Base-by-base conservation (phyloP, 2,888 invertebrate species). In the Lottia gigantea region DNA sequence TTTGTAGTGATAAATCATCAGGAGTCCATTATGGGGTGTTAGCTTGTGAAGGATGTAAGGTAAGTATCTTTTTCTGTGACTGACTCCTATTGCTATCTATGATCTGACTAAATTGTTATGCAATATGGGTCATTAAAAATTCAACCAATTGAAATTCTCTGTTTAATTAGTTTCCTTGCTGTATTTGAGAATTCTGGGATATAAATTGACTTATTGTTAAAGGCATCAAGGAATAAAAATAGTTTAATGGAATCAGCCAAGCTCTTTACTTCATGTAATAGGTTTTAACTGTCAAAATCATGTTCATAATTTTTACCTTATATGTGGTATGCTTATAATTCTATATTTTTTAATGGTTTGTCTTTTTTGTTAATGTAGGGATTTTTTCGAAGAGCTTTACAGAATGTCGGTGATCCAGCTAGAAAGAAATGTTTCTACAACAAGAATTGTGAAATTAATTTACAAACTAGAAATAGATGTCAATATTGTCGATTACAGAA, bases 1-100 rank as follows among this genome's bases (percentile, higher is more conserved):
- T 88, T 55, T 88, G 88, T 77, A 86, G 86, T 1, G 88, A 88
- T 76, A 85, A 85, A 72, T 87, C 88, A 0, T 87, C 87, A 6
- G 88, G 88, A 8, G 85, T 88, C 11, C 88, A 88, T 72, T 88
- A 88, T 78, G 88, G 88, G 25, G 88, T 88, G 8, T 78, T 87
- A 68, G 87, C 88, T 4, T 88, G 88, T 78, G 88, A 88, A 73
- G 88, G 88, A 0, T 88, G 88, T 77, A 88, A 87, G 82, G 87
- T 87, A 71, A 74, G 74, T 62, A 14, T 25, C 12, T 19, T 31
- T 31, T 31, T 31, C 6, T 31, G 31, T 31, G 2, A 31, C 3
- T 31, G 31, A 31, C 6, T 4, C 31, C 2, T 31, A 31, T 31
- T 31, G 2, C 6, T 6, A 2, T 31, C 31, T 4, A n/a, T n/a